Evolutionary conservation across 1,140 invertebrate species (phyloP).

Genomic region (Hormaphis cornu): DNA sequence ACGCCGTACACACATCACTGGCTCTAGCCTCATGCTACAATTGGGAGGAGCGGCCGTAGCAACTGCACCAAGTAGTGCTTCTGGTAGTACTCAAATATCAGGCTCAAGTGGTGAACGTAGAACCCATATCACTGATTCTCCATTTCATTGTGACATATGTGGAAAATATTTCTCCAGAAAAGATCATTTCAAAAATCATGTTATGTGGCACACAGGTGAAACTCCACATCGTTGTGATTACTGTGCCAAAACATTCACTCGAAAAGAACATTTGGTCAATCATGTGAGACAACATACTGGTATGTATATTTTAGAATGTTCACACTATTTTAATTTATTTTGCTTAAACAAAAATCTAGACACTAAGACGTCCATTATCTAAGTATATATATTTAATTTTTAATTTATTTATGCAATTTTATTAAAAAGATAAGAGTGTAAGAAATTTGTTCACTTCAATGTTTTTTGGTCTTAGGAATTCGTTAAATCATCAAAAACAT

Average conservation of each 20-base stretch:
- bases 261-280: constrained; percentile 71
- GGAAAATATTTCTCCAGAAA: constrained; percentile 56
- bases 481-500: too few relatives aligned
- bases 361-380: constrained; percentile 30
- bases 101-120: constrained; percentile 28
- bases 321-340: constrained; percentile 8
- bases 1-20: constrained; percentile 33
- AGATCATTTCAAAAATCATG: constrained; percentile 58
- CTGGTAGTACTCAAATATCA: constrained; percentile 15
- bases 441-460: constrained; percentile 19
- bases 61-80: constrained; percentile 20
- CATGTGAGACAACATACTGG: constrained; percentile 63
- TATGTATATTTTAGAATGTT: constrained; percentile 7
- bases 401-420: neutral
- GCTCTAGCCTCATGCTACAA: constrained; percentile 27
- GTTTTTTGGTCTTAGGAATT: neutral
- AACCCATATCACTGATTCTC: constrained; percentile 38
- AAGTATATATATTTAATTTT: constrained; percentile 32
- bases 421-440: constrained; percentile 14
- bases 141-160: constrained; percentile 55
- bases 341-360: constrained; percentile 27
- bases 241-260: constrained; percentile 72
- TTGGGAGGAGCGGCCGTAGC: constrained; percentile 23
- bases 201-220: constrained; percentile 59
- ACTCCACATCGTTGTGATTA: constrained; percentile 70